Evolutionary conservation across 2,797 vertebrate genomes (phyloP).

Genomic region (Lepus townsendii): DNA sequence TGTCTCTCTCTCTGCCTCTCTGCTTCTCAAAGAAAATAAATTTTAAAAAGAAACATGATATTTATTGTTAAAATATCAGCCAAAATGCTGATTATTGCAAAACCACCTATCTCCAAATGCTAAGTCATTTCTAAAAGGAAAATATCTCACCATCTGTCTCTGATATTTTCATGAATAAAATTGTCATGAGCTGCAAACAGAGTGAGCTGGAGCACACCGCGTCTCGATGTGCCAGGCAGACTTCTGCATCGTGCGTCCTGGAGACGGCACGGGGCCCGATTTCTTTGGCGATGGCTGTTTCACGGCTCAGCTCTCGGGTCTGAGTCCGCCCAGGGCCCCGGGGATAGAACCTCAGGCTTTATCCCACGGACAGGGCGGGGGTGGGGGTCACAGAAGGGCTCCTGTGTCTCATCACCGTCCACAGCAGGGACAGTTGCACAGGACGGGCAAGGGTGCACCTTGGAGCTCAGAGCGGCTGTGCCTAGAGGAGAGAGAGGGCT

Average conservation of each 20-base stretch:
- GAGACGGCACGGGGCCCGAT: neutral
- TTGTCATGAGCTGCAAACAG: neutral
- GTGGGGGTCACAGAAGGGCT: neutral
- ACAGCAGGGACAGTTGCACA: neutral
- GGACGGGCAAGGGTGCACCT: neutral
- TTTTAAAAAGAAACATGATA: neutral
- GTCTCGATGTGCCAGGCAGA: neutral
- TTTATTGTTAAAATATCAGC: slow-evolving; percentile 4
- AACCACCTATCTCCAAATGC: slow-evolving; percentile 7
- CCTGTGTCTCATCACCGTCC: neutral
- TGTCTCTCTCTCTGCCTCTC: too few species aligned
- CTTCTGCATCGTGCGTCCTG: neutral
- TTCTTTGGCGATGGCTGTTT: neutral
- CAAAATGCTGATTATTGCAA: neutral
- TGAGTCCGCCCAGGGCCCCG: accelerated
- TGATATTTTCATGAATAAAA: neutral
- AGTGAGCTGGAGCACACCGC: neutral
- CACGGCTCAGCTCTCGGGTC: accelerated
- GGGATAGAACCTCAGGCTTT: neutral
- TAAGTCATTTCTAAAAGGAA: neutral
- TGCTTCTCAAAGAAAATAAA: too few species aligned
- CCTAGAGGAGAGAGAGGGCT: neutral
- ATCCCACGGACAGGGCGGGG: neutral
- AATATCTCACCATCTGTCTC: neutral
- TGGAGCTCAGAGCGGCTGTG: neutral